phyloP scores from a whole-genome alignment of 2,888 invertebrate genomes.

The Autographa gamma region DNA sequence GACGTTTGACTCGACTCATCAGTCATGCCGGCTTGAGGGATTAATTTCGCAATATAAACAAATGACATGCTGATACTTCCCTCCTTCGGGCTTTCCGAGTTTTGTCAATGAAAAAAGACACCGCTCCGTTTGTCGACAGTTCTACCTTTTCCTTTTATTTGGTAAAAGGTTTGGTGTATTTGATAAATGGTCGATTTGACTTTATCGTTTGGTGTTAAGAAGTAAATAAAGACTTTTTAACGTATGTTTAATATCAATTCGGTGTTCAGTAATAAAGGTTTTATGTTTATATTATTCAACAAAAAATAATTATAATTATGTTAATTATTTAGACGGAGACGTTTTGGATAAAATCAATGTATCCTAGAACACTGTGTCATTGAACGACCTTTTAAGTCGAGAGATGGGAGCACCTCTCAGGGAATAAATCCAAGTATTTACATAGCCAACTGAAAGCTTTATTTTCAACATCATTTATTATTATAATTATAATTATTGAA shows the following conservation, averaged over 20 bases:
- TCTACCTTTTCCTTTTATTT: conserved; percentile 65
- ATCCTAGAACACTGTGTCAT: conserved; percentile 47
- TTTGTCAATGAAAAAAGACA: conserved; percentile 67
- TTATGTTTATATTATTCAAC: not conserved
- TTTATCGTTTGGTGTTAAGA: conserved; percentile 58
- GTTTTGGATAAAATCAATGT: too few species aligned
- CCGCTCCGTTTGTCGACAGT: conserved; percentile 66
- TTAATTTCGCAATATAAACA: conserved; percentile 83
- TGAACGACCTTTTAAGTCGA: conserved; percentile 41
- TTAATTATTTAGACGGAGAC: too few species aligned
- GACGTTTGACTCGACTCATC: conserved; percentile 81
- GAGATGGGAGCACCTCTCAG: conserved; percentile 44
- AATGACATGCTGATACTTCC: conserved; percentile 81
- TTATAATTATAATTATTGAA: conserved; percentile 26
- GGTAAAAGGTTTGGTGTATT: conserved; percentile 71
- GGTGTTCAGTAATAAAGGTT: conserved; percentile 5
- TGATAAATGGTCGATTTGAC: conserved; percentile 69
- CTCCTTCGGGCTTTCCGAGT: conserved; percentile 60
- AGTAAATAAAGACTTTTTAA: conserved; percentile 35
- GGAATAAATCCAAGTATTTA: conserved; percentile 51
- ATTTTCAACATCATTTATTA: conserved; percentile 42
- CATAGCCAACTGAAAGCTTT: conserved; percentile 46
- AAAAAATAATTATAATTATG: too few species aligned
- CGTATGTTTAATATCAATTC: conserved; percentile 49
- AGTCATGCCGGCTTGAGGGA: conserved; percentile 75